Percentiles rank a stretch among this genome's conserved stretches.
phyloP scores from a whole-genome alignment of 2,888 invertebrate genomes.

The Plagiodera versicolora region DNA sequence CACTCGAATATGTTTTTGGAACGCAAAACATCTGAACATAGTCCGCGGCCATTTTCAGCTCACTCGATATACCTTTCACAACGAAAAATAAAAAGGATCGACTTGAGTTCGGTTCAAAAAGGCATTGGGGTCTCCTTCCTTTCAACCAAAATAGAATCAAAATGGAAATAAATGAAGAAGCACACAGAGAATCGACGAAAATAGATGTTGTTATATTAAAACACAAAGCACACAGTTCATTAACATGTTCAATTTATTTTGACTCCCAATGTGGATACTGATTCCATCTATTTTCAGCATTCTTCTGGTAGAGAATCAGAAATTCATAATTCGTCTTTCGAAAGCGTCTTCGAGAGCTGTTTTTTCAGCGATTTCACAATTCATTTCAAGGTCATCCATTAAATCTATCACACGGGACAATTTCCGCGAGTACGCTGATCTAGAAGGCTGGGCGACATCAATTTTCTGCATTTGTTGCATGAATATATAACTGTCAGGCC shows the following conservation, averaged over 20 bases:
- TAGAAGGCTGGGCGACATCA: conserved; percentile 16
- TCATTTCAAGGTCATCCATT: too few species aligned
- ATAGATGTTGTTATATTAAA: conserved; percentile 2
- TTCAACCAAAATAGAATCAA: background rate
- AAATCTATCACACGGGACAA: too few species aligned
- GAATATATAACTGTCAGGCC: conserved; percentile 27
- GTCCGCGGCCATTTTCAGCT: too few species aligned
- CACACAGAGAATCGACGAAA: background rate
- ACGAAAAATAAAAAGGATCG: too few species aligned
- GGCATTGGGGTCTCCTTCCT: background rate
- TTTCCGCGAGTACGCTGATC: too few species aligned
- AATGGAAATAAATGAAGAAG: background rate
- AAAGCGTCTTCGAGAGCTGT: too few species aligned
- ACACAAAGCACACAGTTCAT: conserved; percentile 14
- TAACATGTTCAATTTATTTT: conserved; percentile 13
- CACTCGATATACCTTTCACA: too few species aligned
- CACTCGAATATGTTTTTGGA: background rate
- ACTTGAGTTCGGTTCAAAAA: background rate
- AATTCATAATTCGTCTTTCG: too few species aligned
- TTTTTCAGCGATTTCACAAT: too few species aligned
- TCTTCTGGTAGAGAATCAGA: too few species aligned
- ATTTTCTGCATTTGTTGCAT: conserved; percentile 19
- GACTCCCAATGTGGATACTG: background rate
- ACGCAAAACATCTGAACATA: too few species aligned
- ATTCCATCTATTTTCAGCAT: conserved; percentile 6